Evolutionary conservation across 2,113 vertebrate genomes (phyloP).

Genomic region (Polyodon spathula): DNA sequence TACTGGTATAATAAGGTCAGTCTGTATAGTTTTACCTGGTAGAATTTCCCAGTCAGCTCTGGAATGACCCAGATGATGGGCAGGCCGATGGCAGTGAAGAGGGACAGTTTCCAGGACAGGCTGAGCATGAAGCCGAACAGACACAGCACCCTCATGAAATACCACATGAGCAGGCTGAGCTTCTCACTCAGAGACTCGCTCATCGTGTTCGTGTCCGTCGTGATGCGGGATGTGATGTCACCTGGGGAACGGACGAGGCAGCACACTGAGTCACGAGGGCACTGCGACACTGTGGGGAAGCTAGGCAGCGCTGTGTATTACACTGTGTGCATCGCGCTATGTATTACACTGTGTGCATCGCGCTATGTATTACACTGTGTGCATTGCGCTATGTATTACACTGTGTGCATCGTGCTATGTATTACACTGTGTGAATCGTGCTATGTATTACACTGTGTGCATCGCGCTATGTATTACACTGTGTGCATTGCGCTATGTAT

Average conservation of each 20-base stretch:
- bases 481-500: too few relatives aligned
- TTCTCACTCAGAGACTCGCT: slow-evolving; percentile 59
- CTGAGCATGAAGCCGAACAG: slow-evolving; percentile 56
- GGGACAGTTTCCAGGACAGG: slow-evolving; percentile 51
- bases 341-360: too few relatives aligned
- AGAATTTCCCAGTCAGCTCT: slow-evolving; percentile 43
- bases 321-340: too few relatives aligned
- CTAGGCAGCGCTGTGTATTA: too few relatives aligned
- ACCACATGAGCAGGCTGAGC: slow-evolving; percentile 63
- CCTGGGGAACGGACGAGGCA: slow-evolving; percentile 31
- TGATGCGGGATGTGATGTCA: slow-evolving; percentile 62
- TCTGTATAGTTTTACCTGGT: slow-evolving; percentile 44
- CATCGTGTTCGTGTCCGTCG: slow-evolving; percentile 59
- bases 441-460: too few relatives aligned
- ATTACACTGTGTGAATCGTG: too few relatives aligned
- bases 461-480: too few relatives aligned
- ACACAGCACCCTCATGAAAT: slow-evolving; percentile 46
- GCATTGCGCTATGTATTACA: too few relatives aligned
- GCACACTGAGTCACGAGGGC: too few relatives aligned
- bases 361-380: too few relatives aligned
- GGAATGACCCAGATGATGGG: slow-evolving; percentile 61
- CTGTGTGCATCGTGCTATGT: too few relatives aligned
- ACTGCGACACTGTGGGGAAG: too few relatives aligned
- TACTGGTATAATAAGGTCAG: neutral
- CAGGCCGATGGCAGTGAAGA: slow-evolving; percentile 56